Evolutionary conservation across 2,888 invertebrate genomes (phyloP).

Genomic region (Lepas anatifera): DNA sequence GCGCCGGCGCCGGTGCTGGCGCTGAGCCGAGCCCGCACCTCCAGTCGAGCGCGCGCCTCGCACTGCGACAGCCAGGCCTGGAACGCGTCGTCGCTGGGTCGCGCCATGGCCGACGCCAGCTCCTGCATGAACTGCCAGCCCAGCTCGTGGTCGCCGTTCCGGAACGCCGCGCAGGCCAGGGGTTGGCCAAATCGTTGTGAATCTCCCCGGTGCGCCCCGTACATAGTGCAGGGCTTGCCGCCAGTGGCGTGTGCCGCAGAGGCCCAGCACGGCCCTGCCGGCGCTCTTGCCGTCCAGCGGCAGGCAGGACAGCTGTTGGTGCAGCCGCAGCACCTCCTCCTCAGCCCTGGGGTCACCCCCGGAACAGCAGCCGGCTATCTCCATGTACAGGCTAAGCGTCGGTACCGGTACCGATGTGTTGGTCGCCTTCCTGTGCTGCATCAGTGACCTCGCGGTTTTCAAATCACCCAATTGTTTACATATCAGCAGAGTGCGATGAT

Average conservation of each 20-base stretch:
- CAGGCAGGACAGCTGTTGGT: conserved; percentile 11
- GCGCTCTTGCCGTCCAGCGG: not conserved
- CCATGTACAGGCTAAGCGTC: not conserved
- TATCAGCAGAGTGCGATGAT: not conserved
- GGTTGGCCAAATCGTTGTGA: too few species aligned
- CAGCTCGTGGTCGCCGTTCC: conserved; percentile 41
- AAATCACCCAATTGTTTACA: not conserved
- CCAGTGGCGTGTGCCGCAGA: not conserved
- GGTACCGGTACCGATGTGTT: not conserved
- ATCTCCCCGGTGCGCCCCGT: not conserved
- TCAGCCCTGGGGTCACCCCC: not conserved
- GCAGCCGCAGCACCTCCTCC: not conserved
- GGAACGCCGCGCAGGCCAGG: conserved; percentile 47
- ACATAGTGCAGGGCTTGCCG: not conserved
- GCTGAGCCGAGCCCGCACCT: conserved; percentile 30
- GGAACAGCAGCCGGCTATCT: not conserved
- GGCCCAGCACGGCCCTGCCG: not conserved
- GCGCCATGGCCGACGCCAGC: conserved; percentile 38
- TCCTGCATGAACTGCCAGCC: conserved; percentile 50
- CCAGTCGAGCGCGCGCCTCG: conserved; percentile 35
- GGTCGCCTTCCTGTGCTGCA: not conserved
- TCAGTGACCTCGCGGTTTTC: not conserved
- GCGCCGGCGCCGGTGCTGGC: not conserved
- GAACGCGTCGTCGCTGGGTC: conserved; percentile 40
- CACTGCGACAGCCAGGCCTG: conserved; percentile 43